Conservation (phyloP, 2,113 vertebrate species). For the Galemys pyrenaicus region DNA sequence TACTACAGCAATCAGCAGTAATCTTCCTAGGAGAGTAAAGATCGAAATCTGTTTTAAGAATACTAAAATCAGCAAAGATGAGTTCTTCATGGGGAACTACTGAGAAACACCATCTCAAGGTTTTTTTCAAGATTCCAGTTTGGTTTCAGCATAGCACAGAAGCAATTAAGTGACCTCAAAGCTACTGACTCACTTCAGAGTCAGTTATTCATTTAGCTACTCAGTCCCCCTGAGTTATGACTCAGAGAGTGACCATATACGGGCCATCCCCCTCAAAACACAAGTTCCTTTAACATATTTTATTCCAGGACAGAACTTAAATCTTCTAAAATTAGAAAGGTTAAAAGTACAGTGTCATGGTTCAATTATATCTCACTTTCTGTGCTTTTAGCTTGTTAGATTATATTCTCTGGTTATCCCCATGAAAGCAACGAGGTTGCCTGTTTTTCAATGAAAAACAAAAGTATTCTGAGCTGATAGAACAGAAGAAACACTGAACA, state of each 20-base stretch:
- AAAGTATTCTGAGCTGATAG: conserved; percentile 26
- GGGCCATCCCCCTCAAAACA: conserved; percentile 24
- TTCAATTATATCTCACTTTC: not conserved
- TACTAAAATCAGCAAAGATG: conserved; percentile 18
- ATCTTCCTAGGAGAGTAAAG: conserved; percentile 16
- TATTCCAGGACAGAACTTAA: conserved; percentile 3
- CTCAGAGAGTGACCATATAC: not conserved
- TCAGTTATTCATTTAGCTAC: not conserved
- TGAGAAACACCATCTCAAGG: not conserved
- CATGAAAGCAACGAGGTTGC: not conserved
- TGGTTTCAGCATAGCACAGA: conserved; percentile 39
- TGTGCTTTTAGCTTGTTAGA: conserved; percentile 10
- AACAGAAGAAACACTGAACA: not conserved
- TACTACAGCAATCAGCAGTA: not conserved
- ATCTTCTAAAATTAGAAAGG: not conserved
- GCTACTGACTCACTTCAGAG: not conserved
- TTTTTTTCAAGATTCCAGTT: not conserved
- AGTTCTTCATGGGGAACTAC: not conserved
- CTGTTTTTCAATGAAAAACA: conserved; percentile 40
- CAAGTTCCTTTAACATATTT: not conserved
- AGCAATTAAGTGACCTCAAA: conserved; percentile 39
- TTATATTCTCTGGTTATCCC: conserved; percentile 20
- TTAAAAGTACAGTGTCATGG: not conserved
- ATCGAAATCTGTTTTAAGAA: not conserved
- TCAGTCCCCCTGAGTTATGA: not conserved